These are phyloP conservation scores for Cyclura pinguis DNA, from an alignment of 2,797 vertebrate species.

Conservation along the genomic window DNA sequence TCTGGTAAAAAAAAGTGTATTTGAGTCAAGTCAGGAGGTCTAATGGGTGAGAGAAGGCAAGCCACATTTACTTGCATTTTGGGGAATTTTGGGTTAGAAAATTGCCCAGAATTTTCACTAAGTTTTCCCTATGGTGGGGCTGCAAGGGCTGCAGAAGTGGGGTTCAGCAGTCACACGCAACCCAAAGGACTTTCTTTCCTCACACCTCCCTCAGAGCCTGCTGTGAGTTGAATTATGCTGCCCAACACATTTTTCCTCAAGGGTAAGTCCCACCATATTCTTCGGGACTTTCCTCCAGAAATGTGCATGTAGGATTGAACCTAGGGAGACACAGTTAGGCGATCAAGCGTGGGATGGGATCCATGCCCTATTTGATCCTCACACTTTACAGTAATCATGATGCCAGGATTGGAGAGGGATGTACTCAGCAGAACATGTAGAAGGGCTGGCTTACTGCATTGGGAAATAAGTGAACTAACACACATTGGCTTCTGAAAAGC, in stretches of 20 bases:
- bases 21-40: too few species aligned
- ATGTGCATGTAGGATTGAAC: neutral
- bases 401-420: neutral
- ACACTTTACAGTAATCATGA: neutral
- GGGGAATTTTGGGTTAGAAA: too few species aligned
- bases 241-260: neutral
- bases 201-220: neutral
- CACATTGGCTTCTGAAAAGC: neutral
- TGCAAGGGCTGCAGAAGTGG: too few species aligned
- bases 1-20: too few species aligned
- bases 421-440: too few species aligned
- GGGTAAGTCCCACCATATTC: neutral
- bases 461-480: neutral
- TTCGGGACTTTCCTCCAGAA: neutral
- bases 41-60: too few species aligned
- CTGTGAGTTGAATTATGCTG: too few species aligned
- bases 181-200: neutral
- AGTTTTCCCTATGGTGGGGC: too few species aligned
- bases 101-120: too few species aligned
- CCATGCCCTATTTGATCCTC: neutral
- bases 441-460: neutral
- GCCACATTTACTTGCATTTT: too few species aligned
- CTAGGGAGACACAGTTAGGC: neutral
- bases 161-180: too few species aligned
- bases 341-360: too few species aligned